These are phyloP conservation scores for Euura lappo DNA, from an alignment of 1,140 invertebrate species.

Conservation along the genomic window DNA sequence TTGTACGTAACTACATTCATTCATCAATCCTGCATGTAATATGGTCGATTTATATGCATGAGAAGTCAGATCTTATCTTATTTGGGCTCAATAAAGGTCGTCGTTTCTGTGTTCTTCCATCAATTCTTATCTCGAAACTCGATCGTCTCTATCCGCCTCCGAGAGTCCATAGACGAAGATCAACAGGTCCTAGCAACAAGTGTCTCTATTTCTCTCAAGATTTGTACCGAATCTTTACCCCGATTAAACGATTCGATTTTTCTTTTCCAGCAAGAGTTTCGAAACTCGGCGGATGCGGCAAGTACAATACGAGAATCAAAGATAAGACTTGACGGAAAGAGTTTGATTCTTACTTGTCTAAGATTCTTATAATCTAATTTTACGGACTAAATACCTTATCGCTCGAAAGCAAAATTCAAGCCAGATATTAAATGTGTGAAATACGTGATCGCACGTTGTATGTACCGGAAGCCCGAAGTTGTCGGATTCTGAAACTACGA, in stretches of 20 bases:
- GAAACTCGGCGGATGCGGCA: too few species aligned
- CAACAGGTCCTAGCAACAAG: slow-evolving; percentile 1
- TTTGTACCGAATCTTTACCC: too few species aligned
- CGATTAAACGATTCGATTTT: too few species aligned
- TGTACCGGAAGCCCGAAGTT: background rate
- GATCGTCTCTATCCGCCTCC: background rate
- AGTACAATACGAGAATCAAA: too few species aligned
- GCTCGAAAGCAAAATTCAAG: slow-evolving; percentile 1
- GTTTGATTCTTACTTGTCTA: background rate
- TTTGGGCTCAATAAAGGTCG: slow-evolving; percentile 4
- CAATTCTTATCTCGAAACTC: background rate
- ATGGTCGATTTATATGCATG: background rate
- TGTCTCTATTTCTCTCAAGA: background rate
- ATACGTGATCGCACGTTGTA: background rate
- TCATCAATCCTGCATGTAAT: background rate
- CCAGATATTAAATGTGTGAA: background rate
- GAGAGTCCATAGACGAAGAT: background rate
- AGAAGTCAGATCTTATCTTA: background rate
- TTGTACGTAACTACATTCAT: background rate
- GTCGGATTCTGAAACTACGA: background rate
- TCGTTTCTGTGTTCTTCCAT: background rate
- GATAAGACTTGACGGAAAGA: too few species aligned
- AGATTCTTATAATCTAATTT: background rate
- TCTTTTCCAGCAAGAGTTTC: too few species aligned
- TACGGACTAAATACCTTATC: background rate